These are phyloP conservation scores for Planococcus citri DNA, from an alignment of 1,140 invertebrate genomes.

Conservation along the genomic window DNA sequence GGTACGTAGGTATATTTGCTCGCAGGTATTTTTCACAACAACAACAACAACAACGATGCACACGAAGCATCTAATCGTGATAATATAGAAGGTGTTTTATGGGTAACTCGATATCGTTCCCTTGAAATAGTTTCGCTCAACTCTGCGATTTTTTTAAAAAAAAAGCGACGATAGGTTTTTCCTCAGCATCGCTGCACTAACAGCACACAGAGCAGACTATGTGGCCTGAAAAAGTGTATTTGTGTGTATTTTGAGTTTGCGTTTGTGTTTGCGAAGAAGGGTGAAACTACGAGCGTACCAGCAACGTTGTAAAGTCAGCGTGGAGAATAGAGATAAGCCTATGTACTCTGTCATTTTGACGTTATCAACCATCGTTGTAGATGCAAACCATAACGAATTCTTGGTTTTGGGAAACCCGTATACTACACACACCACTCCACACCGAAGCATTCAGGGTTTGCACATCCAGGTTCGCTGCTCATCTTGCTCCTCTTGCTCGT, in stretches of 20 bases:
- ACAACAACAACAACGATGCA: no score
- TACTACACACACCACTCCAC: neutral
- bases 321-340: slow-evolving; percentile 18
- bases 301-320: slow-evolving; percentile 12
- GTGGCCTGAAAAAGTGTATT: no score
- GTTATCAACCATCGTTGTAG: slow-evolving; percentile 12
- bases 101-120: neutral
- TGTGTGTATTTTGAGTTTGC: no score
- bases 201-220: no score
- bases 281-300: neutral
- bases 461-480: no score
- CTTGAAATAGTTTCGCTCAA: neutral
- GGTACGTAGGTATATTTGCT: neutral
- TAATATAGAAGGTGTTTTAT: neutral
- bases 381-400: slow-evolving; percentile 11
- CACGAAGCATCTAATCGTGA: neutral
- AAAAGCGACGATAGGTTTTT: slow-evolving; percentile 6
- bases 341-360: slow-evolving; percentile 18
- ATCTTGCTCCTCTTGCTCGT: neutral
- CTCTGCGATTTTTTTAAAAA: neutral
- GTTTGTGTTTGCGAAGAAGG: slow-evolving; percentile 9
- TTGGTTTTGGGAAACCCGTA: neutral
- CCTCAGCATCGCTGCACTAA: no score
- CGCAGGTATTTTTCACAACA: neutral
- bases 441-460: no score